Evolutionary conservation across 2,797 vertebrate genomes (phyloP), one percentile per base, ranked within the genome.

Genomic region (Sebastes itinus): DNA sequence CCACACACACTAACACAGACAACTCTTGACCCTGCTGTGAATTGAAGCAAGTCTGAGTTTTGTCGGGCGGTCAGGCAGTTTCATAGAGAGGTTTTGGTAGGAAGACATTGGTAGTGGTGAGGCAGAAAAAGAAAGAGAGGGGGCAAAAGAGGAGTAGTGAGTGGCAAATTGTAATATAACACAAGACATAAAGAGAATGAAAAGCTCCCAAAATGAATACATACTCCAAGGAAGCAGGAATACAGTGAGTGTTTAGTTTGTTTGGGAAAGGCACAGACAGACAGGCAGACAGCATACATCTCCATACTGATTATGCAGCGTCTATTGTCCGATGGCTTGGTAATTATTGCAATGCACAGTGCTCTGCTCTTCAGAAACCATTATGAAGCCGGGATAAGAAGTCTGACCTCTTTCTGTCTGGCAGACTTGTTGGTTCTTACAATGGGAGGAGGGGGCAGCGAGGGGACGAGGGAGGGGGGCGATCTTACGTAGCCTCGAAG

Each of bases 271-370:
- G 78, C 72, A 46, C 78, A 83, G 82, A 74, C 77, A 82, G 83
- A 73, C 79, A 77, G 80, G 64, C 87, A 54, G 49, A 54, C 49
- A 73, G 89, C 80, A 97, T 97, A 97, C 94, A 97, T 98, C 97
- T 98, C 97, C 97, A 98, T 98, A 94, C 95, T 98, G 97, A 99
- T 98, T 96, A 98, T 97, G 96, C 96, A 75, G 83, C 95, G 95
- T 95, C 97, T 97, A 98, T 99, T 98, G 97, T 98, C 96, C 97
- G 87, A 58, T 18, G 80, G 88, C 81, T 80, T 83, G 96, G 97
- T 98, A 98, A 99, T 99, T 98, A 99, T 98, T 97, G 97, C 97
- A 96, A 97, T 96, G 97, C 96, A 96, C 97, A 95, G 97, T 97
- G 96, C 97, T 96, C 96, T 96, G 87, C 90, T 93, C 90, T 92